Evolutionary conservation across 2,113 vertebrate genomes (phyloP).

Genomic region (Macrotus californicus): DNA sequence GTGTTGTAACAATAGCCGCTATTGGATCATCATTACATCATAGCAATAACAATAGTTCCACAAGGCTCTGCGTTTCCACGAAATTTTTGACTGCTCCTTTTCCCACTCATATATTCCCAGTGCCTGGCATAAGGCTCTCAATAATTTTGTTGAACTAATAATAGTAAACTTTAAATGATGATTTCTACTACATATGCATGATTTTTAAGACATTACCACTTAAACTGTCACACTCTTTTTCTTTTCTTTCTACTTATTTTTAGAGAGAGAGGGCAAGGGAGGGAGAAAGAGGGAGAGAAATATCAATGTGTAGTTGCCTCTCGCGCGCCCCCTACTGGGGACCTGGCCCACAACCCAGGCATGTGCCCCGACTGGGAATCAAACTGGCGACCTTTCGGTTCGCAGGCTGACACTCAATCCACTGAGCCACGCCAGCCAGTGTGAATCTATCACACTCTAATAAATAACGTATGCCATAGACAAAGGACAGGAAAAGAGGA

Average conservation of each 20-base stretch:
- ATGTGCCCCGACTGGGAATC: too few relatives aligned
- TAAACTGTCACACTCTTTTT: too few relatives aligned
- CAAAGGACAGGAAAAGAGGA: too few relatives aligned
- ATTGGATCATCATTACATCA: neutral
- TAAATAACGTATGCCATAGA: neutral
- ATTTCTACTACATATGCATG: neutral
- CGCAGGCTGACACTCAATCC: too few relatives aligned
- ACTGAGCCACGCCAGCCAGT: too few relatives aligned
- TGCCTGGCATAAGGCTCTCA: neutral
- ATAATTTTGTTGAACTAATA: neutral
- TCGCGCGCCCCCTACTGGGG: too few relatives aligned
- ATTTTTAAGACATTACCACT: neutral
- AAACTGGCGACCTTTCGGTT: too few relatives aligned
- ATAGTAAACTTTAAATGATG: neutral
- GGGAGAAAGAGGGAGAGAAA: too few relatives aligned
- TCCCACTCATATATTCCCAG: neutral
- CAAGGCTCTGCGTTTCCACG: neutral
- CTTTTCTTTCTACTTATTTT: too few relatives aligned
- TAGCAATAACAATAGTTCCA: neutral
- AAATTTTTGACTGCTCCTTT: neutral
- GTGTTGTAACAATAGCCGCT: neutral
- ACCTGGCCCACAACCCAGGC: too few relatives aligned
- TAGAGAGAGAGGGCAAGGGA: too few relatives aligned
- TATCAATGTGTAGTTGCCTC: too few relatives aligned
- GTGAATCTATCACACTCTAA: neutral